phyloP scores from a whole-genome alignment of 2,888 invertebrate genomes.

The Dicranocentrus wangi region DNA sequence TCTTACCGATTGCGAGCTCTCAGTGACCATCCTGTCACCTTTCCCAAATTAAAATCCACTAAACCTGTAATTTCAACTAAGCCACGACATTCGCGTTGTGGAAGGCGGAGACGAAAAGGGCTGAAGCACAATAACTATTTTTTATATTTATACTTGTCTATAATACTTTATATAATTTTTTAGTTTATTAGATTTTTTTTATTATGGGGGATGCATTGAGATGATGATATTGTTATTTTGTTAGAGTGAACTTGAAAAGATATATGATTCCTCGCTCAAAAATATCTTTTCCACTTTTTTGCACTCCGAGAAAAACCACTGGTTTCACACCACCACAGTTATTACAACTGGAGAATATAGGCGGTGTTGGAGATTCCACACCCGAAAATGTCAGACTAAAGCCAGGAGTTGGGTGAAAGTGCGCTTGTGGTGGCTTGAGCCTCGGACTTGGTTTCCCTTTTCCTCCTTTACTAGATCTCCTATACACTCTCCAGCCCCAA shows the following conservation, averaged over 20 bases:
- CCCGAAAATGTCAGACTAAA: slow-evolving; percentile 73
- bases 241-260: no score
- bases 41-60: slow-evolving; percentile 35
- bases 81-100: slow-evolving; percentile 48
- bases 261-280: neutral
- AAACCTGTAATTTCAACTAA: slow-evolving; percentile 44
- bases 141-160: slow-evolving; percentile 12
- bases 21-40: slow-evolving; percentile 71
- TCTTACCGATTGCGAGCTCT: slow-evolving; percentile 73
- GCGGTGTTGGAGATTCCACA: slow-evolving; percentile 70
- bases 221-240: neutral
- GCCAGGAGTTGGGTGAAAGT: slow-evolving; percentile 65
- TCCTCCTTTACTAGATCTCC: slow-evolving; percentile 2
- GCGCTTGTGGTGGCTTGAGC: slow-evolving; percentile 63
- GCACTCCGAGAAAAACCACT: slow-evolving; percentile 24
- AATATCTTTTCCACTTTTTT: neutral
- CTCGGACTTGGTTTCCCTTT: slow-evolving; percentile 38
- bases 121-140: slow-evolving; percentile 24
- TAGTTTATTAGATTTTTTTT: slow-evolving; percentile 19
- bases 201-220: neutral
- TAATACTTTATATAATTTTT: slow-evolving; percentile 22
- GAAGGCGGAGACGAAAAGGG: no score
- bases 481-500: slow-evolving; percentile 23
- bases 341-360: slow-evolving; percentile 52
- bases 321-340: slow-evolving; percentile 33